Percentiles rank a stretch among this genome's conserved stretches.
These are phyloP conservation scores for Hydropsyche betteni DNA, from an alignment of 2,888 invertebrate species.

Conservation along the genomic window DNA sequence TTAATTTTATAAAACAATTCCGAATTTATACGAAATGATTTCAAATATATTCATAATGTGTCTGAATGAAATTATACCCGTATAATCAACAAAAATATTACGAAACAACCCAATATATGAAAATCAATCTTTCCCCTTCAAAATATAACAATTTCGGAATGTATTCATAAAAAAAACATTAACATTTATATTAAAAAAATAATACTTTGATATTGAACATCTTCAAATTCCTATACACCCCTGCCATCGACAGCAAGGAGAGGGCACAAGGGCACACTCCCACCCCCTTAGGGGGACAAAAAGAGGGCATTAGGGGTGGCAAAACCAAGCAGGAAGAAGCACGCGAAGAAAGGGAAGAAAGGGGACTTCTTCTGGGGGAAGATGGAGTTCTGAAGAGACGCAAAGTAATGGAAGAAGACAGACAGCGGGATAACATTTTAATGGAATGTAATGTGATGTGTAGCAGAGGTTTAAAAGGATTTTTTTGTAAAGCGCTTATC, in stretches of 20 bases:
- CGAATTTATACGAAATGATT: too few species aligned
- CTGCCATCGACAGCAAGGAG: neutral
- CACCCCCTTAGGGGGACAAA: neutral
- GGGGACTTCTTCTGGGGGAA: constrained; percentile 14
- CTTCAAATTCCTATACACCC: constrained; percentile 20
- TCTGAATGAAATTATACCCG: too few species aligned
- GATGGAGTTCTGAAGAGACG: constrained; percentile 38
- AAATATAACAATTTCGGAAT: too few species aligned
- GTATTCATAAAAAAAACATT: too few species aligned
- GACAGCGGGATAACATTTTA: constrained; percentile 51
- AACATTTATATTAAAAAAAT: too few species aligned
- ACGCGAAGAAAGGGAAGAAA: constrained; percentile 38
- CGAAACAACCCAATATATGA: too few species aligned
- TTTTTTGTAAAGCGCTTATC: constrained; percentile 42
- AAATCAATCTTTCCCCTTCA: too few species aligned
- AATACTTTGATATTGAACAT: neutral
- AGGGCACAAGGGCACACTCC: neutral
- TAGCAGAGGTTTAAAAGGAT: constrained; percentile 43
- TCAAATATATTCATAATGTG: too few species aligned
- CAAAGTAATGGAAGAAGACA: constrained; percentile 51
- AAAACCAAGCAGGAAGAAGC: constrained; percentile 39
- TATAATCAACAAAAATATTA: too few species aligned
- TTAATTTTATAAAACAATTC: too few species aligned
- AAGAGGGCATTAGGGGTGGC: neutral
- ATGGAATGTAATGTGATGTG: constrained; percentile 52